Conservation (phyloP, 2,888 invertebrate genomes). For the Congeria kusceri region DNA sequence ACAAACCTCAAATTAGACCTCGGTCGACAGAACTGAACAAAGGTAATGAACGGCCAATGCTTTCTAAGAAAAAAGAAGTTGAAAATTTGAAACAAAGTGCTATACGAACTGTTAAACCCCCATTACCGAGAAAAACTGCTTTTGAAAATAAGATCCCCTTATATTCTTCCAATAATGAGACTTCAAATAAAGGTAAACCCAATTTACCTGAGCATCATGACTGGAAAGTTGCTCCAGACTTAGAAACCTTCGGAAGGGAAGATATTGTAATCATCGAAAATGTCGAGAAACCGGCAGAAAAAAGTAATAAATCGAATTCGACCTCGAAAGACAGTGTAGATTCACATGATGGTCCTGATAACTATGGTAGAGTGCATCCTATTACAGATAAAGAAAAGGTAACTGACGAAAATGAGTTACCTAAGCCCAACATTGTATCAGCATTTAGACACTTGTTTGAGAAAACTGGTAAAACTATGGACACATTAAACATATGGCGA, state of each 20-base stretch:
- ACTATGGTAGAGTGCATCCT: conserved; percentile 25
- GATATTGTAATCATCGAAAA: conserved; percentile 74
- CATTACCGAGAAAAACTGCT: conserved; percentile 31
- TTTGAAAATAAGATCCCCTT: conserved; percentile 1
- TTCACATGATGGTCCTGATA: conserved; percentile 4
- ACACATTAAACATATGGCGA: conserved; percentile 49
- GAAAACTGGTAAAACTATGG: conserved; percentile 44
- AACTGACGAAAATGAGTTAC: conserved; percentile 88
- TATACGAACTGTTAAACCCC: conserved; percentile 46
- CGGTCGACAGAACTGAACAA: conserved; percentile 35
- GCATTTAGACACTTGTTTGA: conserved; percentile 69
- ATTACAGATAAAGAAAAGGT: conserved; percentile 35
- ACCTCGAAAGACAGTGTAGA: background rate
- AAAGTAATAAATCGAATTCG: conserved; percentile 4
- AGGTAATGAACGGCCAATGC: conserved; percentile 20
- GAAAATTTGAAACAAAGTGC: conserved; percentile 26
- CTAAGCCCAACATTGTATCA: conserved; percentile 94
- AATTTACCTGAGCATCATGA: conserved; percentile 52
- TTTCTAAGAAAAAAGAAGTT: conserved; percentile 29
- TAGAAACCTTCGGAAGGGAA: conserved; percentile 66
- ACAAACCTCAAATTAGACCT: conserved; percentile 35
- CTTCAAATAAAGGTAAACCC: conserved; percentile 18
- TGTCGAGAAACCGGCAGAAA: conserved; percentile 14
- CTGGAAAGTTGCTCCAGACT: conserved; percentile 64
- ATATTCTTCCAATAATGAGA: conserved; percentile 43